Percentiles rank a stretch among this genome's conserved stretches.
Conservation (phyloP, 2,113 vertebrate species). For the Podarcis muralis region DNA sequence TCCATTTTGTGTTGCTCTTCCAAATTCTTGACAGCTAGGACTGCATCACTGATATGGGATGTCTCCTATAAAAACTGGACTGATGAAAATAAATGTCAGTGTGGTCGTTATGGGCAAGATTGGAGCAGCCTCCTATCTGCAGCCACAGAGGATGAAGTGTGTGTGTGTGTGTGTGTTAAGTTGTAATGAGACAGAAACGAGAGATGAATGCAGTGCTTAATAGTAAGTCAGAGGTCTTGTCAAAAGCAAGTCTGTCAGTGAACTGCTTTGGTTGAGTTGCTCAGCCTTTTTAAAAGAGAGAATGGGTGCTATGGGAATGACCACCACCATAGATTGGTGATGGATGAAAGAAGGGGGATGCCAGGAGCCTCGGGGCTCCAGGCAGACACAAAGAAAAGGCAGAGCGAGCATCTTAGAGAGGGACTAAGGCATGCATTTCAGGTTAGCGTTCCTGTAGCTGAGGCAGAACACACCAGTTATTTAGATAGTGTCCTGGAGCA, state of each 20-base stretch:
- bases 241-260: not conserved
- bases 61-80: not conserved
- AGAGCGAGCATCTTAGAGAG: too few species aligned
- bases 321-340: too few species aligned
- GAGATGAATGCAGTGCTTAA: not conserved
- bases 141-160: not conserved
- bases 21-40: not conserved
- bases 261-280: not conserved
- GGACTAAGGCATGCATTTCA: too few species aligned
- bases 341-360: not conserved
- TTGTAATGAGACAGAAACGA: not conserved
- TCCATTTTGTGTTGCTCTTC: not conserved
- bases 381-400: too few species aligned
- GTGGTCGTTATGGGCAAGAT: not conserved
- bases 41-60: not conserved
- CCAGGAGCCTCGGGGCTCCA: too few species aligned
- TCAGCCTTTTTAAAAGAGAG: not conserved
- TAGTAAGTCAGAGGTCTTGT: not conserved
- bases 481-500: too few species aligned
- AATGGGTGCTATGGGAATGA: not conserved
- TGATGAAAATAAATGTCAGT: not conserved
- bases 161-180: not conserved
- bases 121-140: not conserved
- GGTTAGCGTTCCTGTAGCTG: too few species aligned
- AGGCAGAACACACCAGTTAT: too few species aligned